Percentiles rank a stretch among this genome's conserved stretches.
phyloP scores from a whole-genome alignment of 1,140 invertebrate species.

The Maniola jurtina region DNA sequence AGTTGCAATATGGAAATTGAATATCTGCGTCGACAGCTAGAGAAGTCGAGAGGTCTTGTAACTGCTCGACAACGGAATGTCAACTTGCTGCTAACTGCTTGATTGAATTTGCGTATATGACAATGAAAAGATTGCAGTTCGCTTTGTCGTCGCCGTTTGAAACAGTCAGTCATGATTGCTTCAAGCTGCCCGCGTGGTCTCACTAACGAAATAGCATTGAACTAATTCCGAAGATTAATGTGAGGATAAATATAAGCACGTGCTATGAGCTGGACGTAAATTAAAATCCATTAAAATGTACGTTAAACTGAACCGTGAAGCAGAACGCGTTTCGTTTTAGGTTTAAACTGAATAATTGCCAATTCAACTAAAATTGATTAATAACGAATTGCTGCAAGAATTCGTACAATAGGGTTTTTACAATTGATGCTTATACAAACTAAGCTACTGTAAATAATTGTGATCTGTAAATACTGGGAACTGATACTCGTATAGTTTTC shows the following conservation, averaged over 20 bases:
- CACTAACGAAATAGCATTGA: slow-evolving; percentile 1
- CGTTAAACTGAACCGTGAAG: slow-evolving; percentile 12
- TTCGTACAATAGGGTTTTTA: slow-evolving; percentile 9
- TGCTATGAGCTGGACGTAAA: slow-evolving; percentile 15
- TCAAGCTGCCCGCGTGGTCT: too few species aligned
- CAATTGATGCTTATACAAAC: slow-evolving; percentile 1
- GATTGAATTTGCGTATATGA: too few species aligned
- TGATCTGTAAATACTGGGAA: background rate
- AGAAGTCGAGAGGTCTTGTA: too few species aligned
- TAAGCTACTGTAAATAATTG: background rate
- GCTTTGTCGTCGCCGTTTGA: too few species aligned
- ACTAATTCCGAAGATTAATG: slow-evolving; percentile 10
- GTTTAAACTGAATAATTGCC: slow-evolving; percentile 17
- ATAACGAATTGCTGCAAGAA: slow-evolving; percentile 16
- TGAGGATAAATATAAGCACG: slow-evolving; percentile 16
- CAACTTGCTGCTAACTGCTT: too few species aligned
- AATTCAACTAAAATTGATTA: slow-evolving; percentile 14
- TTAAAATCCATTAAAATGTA: slow-evolving; percentile 11
- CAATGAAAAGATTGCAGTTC: too few species aligned
- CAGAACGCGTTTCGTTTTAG: slow-evolving; percentile 4
- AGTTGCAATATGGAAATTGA: too few species aligned
- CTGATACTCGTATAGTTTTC: background rate
- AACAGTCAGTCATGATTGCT: too few species aligned
- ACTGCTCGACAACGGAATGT: too few species aligned
- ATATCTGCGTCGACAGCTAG: too few species aligned